phyloP scores from a whole-genome alignment of 2,113 vertebrate genomes.

The Cyphomyrus discorhynchus region DNA sequence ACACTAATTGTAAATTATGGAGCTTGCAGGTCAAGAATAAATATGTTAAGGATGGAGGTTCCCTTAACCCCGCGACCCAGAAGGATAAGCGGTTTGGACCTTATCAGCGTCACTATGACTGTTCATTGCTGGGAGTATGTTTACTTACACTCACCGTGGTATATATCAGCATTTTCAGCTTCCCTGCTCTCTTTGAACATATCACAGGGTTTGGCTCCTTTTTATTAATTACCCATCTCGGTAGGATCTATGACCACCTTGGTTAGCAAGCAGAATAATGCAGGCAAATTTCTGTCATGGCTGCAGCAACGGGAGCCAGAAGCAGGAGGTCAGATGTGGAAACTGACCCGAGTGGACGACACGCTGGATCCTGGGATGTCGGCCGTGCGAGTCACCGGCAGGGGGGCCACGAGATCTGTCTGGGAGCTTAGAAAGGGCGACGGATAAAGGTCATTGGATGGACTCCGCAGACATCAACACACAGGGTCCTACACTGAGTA shows the following conservation, averaged over 20 bases:
- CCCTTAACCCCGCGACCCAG: too few species aligned
- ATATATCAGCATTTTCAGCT: background rate
- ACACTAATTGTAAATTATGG: background rate
- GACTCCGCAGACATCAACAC: background rate
- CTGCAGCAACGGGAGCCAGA: background rate
- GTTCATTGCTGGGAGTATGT: background rate
- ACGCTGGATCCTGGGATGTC: slow-evolving; percentile 55
- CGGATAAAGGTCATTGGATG: background rate
- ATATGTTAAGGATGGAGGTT: background rate
- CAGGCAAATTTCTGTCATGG: background rate
- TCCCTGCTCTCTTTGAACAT: background rate
- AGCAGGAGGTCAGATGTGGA: background rate
- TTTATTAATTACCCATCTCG: background rate
- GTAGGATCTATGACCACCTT: background rate
- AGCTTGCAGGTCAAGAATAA: background rate
- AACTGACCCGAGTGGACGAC: slow-evolving; percentile 55
- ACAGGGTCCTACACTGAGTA: background rate
- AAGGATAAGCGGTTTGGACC: background rate
- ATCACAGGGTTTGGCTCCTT: background rate
- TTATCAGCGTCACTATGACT: background rate
- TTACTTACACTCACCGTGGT: background rate
- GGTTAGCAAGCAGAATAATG: background rate
- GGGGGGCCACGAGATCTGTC: slow-evolving; percentile 72
- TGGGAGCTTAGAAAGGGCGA: slow-evolving; percentile 51
- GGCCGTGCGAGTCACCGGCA: slow-evolving; percentile 71